Base-by-base conservation (phyloP, 2,888 invertebrate genomes). In the Caenorhabditis doughertyi region DNA sequence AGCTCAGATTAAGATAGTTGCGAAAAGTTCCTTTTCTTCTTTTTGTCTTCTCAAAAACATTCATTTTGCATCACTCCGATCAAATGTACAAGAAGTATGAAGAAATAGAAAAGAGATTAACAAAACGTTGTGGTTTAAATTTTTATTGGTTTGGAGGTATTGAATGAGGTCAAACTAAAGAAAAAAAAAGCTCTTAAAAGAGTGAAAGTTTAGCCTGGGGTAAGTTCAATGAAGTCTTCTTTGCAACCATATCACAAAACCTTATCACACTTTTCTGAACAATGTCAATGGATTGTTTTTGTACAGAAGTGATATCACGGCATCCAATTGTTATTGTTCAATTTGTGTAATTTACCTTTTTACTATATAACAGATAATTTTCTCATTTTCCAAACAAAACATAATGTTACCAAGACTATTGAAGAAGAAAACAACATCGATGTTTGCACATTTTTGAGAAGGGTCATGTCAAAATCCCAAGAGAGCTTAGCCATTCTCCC, bases 381-480 rank as follows among this genome's bases (percentile, higher is more conserved):
- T 39, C 32, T 13, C 25, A 11, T 18, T 18, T 25, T 55, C 11
- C n/a, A 47, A n/a, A 27, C 27, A 13, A 13, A 35, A 35, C n/a
- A 23, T 56, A 29, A 58, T 70, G 70, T 70, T 60, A 21, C 32
- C 47, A 44, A 62, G 44, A 47, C 18, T 29, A 23, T 51, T 51
- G 51, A 4, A 8, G 51, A 16, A 23, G 65, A 51, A 65, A 76
- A 76, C 64, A 76, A 68, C 51, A 35, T 55, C 68, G 62, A 77
- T 77, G 77, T 77, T 77, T 77, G 77, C 77, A 68, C 77, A 77
- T 77, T 77, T n/a, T 55, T 53, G 77, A 77, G 62, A 77, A 32
- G 68, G 77, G 77, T 77, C 77, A 77, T 68, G 77, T 77, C 77
- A 68, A 77, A 77, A 68, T 62, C 77, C 77, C 68, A 29, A 53